Evolutionary conservation across 2,113 vertebrate genomes (phyloP).

Genomic region (Anhinga anhinga): DNA sequence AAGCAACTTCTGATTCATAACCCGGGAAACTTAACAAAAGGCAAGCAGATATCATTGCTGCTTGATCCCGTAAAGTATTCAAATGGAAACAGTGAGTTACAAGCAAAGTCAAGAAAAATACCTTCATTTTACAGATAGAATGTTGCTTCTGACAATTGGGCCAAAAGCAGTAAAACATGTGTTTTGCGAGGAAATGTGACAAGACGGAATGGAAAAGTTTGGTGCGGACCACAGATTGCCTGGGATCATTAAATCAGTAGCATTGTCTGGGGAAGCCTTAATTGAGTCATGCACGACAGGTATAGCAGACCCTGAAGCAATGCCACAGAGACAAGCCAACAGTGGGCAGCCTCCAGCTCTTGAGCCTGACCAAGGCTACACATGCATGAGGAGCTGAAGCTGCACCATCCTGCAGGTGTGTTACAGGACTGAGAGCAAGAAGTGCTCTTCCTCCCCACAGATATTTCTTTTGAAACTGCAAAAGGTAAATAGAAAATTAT

Average conservation of each 20-base stretch:
- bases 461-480: not conserved
- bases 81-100: not conserved
- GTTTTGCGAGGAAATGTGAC: not conserved
- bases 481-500: not conserved
- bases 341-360: not conserved
- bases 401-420: not conserved
- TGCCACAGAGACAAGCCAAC: not conserved
- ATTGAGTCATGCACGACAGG: not conserved
- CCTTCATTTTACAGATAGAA: not conserved
- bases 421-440: not conserved
- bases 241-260: not conserved
- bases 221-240: not conserved
- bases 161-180: not conserved
- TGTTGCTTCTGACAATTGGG: not conserved
- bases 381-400: rapidly evolving
- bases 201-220: not conserved
- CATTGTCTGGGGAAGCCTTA: not conserved
- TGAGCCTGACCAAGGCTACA: not conserved
- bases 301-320: rapidly evolving
- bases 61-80: not conserved
- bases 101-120: not conserved
- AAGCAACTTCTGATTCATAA: not conserved
- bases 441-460: not conserved
- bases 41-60: not conserved
- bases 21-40: not conserved